Base-by-base conservation (phyloP, 1,140 invertebrate genomes). In the Pygmarrhopalites habei region DNA sequence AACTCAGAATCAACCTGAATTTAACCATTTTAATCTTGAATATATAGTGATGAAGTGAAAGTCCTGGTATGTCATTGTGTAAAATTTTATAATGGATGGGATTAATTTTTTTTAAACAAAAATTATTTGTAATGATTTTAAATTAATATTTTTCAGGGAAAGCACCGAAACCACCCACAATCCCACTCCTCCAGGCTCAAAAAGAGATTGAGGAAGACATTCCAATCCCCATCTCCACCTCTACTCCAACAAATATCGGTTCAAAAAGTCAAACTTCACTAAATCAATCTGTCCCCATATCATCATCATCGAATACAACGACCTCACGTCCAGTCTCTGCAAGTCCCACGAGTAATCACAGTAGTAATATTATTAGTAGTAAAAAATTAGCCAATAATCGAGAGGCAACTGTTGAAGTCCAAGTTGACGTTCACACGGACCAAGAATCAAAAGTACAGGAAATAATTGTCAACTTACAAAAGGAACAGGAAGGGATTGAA, bases 181-280 rank as follows among this genome's bases (percentile, higher is more conserved):
- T 30, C 17, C 29, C 65, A 14, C 19, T 57, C 14, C 60, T 68
- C 21, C 51, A 65, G 17, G 35, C 66, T 26, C 69, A 64, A 32
- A 35, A 28, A 26, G 64, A 71, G 35, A 63, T 62, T 1, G 65
- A 70, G 30, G 68, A 70, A 35, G 68, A 70, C 53, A n/a, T 43
- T 10, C 5, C 23, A 30, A 7, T 25, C 4, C 39, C 26, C 5
- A 47, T 47, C n/a, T 19, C 44, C 44, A 7, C 44, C n/a, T 47
- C 44, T 7, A 47, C 44, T n/a, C n/a, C n/a, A n/a, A 21, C 14
- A n/a, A 44, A 23, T 46, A 12, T 2, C 3, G 44, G 26, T n/a
- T 58, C 59, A 4, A 39, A 53, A 12, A 62, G 64, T 61, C 44
- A 62, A 46, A 43, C 56, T 21, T 59, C 56, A 17, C 35, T 56